These are phyloP conservation scores for Loxodonta africana DNA, from an alignment of 2,113 vertebrate genomes.

Conservation along the genomic window DNA sequence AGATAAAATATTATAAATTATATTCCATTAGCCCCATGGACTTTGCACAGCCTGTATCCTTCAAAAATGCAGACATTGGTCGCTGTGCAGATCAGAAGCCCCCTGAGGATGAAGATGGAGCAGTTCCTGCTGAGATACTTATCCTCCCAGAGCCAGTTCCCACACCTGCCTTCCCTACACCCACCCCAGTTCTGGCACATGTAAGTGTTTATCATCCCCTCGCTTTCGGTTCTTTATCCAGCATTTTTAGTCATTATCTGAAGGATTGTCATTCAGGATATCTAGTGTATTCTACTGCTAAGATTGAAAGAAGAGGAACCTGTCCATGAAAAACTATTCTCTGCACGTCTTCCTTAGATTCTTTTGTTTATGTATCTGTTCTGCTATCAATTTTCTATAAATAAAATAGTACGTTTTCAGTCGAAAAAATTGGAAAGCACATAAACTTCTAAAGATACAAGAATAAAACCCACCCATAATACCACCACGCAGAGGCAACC, in stretches of 20 bases:
- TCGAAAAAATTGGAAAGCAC: background rate
- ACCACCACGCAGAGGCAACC: background rate
- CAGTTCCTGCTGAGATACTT: slow-evolving; percentile 69
- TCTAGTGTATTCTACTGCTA: background rate
- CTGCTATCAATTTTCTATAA: background rate
- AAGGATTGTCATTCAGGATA: background rate
- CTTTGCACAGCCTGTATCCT: slow-evolving; percentile 94
- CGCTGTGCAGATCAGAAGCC: slow-evolving; percentile 88
- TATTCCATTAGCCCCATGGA: slow-evolving; percentile 93
- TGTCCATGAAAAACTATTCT: background rate
- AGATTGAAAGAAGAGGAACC: background rate
- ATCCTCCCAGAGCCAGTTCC: slow-evolving; percentile 77
- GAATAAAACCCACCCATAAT: background rate
- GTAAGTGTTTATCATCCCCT: slow-evolving; percentile 87
- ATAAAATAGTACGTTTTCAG: background rate
- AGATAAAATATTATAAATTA: slow-evolving; percentile 22
- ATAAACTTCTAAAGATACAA: background rate
- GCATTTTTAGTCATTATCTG: background rate
- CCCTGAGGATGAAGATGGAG: slow-evolving; percentile 82
- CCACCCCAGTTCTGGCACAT: slow-evolving; percentile 70
- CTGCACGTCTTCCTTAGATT: background rate
- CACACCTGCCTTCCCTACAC: slow-evolving; percentile 60
- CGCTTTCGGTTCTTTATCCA: background rate
- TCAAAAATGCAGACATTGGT: slow-evolving; percentile 98
- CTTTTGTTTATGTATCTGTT: background rate